Evolutionary conservation across 2,113 vertebrate species (phyloP).

Genomic region (Rhynchomys soricoides): DNA sequence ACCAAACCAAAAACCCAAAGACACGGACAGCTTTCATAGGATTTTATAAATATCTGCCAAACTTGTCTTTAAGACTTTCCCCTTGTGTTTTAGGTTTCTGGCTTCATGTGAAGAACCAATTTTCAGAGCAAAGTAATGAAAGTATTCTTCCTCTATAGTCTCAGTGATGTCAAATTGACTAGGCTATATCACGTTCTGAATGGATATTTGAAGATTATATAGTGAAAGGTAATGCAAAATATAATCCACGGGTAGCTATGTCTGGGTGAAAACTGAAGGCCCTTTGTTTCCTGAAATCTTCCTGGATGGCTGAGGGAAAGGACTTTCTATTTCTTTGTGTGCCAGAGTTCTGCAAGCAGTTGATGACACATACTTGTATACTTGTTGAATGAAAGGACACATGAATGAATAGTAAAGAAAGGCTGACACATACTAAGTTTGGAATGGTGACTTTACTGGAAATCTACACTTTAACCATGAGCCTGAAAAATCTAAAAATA

Average conservation of each 20-base stretch:
- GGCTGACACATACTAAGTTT: constrained; percentile 56
- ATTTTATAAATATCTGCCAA: constrained; percentile 39
- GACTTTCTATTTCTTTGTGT: constrained; percentile 42
- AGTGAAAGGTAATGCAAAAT: neutral
- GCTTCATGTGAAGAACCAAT: neutral
- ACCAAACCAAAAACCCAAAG: neutral
- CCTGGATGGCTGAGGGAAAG: constrained; percentile 1
- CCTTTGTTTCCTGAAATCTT: constrained; percentile 13
- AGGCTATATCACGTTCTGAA: neutral
- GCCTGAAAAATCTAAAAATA: constrained; percentile 64
- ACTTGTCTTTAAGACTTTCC: neutral
- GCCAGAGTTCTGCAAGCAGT: neutral
- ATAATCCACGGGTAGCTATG: neutral
- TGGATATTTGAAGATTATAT: neutral
- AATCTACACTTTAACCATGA: constrained; percentile 52
- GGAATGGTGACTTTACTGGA: constrained; percentile 54
- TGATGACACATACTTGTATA: constrained; percentile 48
- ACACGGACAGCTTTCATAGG: neutral
- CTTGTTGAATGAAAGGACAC: constrained; percentile 54
- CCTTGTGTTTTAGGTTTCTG: neutral
- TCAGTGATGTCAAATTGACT: neutral
- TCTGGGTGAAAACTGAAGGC: neutral
- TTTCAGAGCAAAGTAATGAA: constrained; percentile 37
- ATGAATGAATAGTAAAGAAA: constrained; percentile 61
- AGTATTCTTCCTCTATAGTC: neutral